phyloP scores from a whole-genome alignment of 2,113 vertebrate species.

The Mormyrus iriodes region DNA sequence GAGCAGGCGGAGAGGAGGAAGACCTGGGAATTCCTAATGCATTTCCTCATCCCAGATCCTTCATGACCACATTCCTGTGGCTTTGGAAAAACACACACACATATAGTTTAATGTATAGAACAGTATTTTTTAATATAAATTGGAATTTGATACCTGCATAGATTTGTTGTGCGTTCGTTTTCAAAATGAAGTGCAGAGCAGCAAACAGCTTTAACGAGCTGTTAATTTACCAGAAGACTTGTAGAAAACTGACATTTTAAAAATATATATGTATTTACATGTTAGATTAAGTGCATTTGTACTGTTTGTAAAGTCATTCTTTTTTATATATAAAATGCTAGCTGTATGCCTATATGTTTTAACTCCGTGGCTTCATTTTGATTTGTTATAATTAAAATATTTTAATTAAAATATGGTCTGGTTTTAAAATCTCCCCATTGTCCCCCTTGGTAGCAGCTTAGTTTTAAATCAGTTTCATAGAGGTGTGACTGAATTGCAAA shows the following conservation, averaged over 20 bases:
- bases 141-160: constrained; percentile 37
- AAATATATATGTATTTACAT: constrained; percentile 40
- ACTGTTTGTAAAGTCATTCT: constrained; percentile 43
- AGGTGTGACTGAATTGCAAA: not conserved
- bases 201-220: constrained; percentile 28
- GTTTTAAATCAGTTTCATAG: too few relatives aligned
- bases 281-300: constrained; percentile 49
- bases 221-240: constrained; percentile 38
- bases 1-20: constrained; percentile 73
- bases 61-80: constrained; percentile 34
- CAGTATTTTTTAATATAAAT: constrained; percentile 49
- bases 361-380: not conserved
- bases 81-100: constrained; percentile 12
- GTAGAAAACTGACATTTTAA: constrained; percentile 39
- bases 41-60: constrained; percentile 65
- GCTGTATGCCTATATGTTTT: constrained; percentile 20
- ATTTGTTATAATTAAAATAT: constrained; percentile 2
- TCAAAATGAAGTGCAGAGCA: not conserved
- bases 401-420: not conserved
- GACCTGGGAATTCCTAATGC: constrained; percentile 80
- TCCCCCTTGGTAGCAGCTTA: too few relatives aligned
- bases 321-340: constrained; percentile 39
- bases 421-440: not conserved
- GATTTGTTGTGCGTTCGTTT: constrained; percentile 38
- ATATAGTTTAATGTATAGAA: constrained; percentile 34